Conservation (phyloP, 2,797 vertebrate genomes). For the Harpagifer antarcticus region DNA sequence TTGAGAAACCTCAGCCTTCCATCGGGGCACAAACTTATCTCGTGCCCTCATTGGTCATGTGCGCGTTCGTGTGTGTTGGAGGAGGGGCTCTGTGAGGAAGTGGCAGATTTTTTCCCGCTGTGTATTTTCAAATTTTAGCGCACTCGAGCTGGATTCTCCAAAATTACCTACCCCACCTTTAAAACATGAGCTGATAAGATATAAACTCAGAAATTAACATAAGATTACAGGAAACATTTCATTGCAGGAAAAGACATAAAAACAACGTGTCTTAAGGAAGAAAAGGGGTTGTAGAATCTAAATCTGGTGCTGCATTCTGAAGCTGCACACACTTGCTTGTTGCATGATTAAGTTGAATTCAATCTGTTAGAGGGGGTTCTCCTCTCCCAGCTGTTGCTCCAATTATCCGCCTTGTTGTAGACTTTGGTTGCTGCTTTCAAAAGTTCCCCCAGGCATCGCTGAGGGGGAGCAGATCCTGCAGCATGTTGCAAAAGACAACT, state of each 20-base stretch:
- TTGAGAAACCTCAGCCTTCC: too few species aligned
- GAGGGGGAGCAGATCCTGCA: conserved; percentile 6
- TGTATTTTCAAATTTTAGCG: too few species aligned
- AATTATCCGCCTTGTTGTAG: conserved; percentile 42
- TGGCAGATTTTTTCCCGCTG: too few species aligned
- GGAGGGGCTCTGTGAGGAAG: too few species aligned
- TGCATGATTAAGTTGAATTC: conserved; percentile 18
- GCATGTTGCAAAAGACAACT: conserved; percentile 6
- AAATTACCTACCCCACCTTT: too few species aligned
- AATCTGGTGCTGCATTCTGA: too few species aligned
- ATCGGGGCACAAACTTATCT: too few species aligned
- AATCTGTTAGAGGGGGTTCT: background rate
- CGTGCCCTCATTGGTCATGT: too few species aligned
- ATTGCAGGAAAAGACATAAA: background rate
- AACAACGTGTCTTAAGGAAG: too few species aligned
- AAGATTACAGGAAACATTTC: background rate
- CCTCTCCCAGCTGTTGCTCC: conserved; percentile 42
- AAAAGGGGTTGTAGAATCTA: background rate
- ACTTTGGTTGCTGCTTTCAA: conserved; percentile 19
- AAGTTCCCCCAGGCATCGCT: conserved; percentile 27
- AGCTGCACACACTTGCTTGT: background rate
- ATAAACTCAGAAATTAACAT: background rate
- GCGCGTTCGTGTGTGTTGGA: too few species aligned
- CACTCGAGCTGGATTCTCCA: too few species aligned
- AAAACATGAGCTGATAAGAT: conserved; percentile 14